Conservation (phyloP, 2,797 vertebrate species). For the Channallabes apus region DNA sequence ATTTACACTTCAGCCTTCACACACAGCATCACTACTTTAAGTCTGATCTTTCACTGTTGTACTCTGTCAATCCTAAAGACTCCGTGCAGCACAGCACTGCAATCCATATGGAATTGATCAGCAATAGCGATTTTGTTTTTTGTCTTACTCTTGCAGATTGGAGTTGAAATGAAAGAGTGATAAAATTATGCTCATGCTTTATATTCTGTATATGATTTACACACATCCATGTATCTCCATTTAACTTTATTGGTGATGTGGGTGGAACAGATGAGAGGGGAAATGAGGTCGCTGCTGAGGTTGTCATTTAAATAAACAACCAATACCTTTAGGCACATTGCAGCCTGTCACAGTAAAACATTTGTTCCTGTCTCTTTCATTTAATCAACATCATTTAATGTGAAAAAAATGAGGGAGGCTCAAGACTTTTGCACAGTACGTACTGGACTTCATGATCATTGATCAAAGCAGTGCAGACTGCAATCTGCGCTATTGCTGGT, state of each 20-base stretch:
- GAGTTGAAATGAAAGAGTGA: not conserved
- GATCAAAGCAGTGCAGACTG: not conserved
- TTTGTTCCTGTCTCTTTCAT: too few species aligned
- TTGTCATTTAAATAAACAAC: too few species aligned
- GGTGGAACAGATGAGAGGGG: too few species aligned
- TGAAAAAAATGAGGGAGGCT: too few species aligned
- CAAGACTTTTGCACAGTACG: too few species aligned
- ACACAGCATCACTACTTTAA: not conserved
- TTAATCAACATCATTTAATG: too few species aligned
- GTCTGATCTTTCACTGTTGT: not conserved
- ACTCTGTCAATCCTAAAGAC: not conserved
- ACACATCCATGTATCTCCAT: not conserved
- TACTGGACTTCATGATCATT: not conserved
- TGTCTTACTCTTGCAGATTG: not conserved
- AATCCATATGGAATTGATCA: not conserved
- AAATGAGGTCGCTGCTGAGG: too few species aligned
- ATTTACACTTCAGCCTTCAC: conserved; percentile 2
- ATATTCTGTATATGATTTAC: not conserved
- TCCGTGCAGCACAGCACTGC: not conserved
- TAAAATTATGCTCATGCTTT: not conserved
- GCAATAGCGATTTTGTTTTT: not conserved
- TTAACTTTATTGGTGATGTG: not conserved
- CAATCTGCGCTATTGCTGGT: not conserved
- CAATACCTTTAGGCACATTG: too few species aligned
- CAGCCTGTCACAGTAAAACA: too few species aligned